A percentile compares a stretch with the other conserved stretches of the same genome.
These are phyloP conservation scores for Magallana nippona DNA, from an alignment of 2,888 invertebrate genomes.

Conservation along the genomic window DNA sequence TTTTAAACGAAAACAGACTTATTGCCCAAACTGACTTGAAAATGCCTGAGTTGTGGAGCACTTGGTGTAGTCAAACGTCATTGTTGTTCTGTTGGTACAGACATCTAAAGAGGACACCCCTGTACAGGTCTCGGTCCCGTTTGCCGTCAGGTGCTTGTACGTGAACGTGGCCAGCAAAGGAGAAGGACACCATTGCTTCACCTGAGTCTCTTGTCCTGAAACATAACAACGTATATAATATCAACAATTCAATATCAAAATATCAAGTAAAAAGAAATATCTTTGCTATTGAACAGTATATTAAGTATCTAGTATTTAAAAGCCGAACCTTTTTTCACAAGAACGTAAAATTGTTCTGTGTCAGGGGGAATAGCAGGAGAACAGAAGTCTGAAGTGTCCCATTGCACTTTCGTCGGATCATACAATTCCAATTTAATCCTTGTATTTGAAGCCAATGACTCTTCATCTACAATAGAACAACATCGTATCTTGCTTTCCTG, in stretches of 20 bases:
- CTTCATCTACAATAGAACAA: slow-evolving; percentile 40
- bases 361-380: slow-evolving; percentile 22
- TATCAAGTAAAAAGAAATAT: neutral
- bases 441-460: slow-evolving; percentile 41
- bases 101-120: slow-evolving; percentile 38
- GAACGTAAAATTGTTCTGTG: slow-evolving; percentile 45
- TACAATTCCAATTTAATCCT: slow-evolving; percentile 27
- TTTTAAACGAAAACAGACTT: too few relatives aligned
- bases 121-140: slow-evolving; percentile 31
- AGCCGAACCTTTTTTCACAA: slow-evolving; percentile 45
- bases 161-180: slow-evolving; percentile 36
- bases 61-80: slow-evolving; percentile 46
- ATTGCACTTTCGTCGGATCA: slow-evolving; percentile 28
- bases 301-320: neutral
- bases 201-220: slow-evolving; percentile 36
- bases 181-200: slow-evolving; percentile 38
- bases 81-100: slow-evolving; percentile 39
- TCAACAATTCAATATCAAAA: too few relatives aligned
- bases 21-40: slow-evolving; percentile 42
- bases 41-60: slow-evolving; percentile 41
- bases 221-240: neutral
- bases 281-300: neutral
- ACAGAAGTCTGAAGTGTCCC: slow-evolving; percentile 41
- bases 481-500: neutral
- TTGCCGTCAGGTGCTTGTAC: slow-evolving; percentile 5